A percentile compares a stretch with the other conserved stretches of the same genome.
phyloP scores from a whole-genome alignment of 2,888 invertebrate species.

The Dryobota labecula region DNA sequence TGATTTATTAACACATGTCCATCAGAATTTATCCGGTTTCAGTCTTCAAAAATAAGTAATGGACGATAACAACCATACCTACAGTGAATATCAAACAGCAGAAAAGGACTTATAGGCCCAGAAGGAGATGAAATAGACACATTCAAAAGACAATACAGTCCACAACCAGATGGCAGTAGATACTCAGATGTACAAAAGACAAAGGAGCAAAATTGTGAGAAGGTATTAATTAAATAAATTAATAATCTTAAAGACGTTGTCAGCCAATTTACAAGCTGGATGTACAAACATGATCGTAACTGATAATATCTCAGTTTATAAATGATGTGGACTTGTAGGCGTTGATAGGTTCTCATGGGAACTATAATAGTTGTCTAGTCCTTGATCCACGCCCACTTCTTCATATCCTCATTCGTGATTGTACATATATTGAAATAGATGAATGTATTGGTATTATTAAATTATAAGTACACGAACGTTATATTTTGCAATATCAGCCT shows the following conservation, averaged over 20 bases:
- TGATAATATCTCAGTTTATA: constrained; percentile 45
- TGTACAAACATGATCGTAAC: constrained; percentile 25
- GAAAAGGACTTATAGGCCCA: background rate
- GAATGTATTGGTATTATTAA: constrained; percentile 10
- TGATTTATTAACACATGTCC: constrained; percentile 13
- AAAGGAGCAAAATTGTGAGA: too few species aligned
- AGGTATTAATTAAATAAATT: background rate
- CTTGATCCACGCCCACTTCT: constrained; percentile 61
- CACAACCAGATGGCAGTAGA: too few species aligned
- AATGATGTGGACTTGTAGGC: constrained; percentile 55
- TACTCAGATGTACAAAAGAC: too few species aligned
- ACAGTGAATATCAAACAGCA: background rate
- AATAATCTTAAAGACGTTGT: background rate
- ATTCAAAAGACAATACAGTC: too few species aligned
- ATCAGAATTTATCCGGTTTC: background rate
- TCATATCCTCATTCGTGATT: constrained; percentile 54
- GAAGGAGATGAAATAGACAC: background rate
- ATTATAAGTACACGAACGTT: constrained; percentile 13
- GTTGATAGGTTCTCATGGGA: constrained; percentile 63
- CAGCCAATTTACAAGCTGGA: constrained; percentile 2
- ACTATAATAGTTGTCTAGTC: constrained; percentile 55
- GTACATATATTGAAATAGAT: constrained; percentile 20
- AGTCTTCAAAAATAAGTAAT: background rate
- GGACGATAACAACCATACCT: background rate
- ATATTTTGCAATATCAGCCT: constrained; percentile 3